Percentiles rank a stretch among this genome's conserved stretches.
phyloP scores from a whole-genome alignment of 2,797 vertebrate species.

The Gambelia wislizenii region DNA sequence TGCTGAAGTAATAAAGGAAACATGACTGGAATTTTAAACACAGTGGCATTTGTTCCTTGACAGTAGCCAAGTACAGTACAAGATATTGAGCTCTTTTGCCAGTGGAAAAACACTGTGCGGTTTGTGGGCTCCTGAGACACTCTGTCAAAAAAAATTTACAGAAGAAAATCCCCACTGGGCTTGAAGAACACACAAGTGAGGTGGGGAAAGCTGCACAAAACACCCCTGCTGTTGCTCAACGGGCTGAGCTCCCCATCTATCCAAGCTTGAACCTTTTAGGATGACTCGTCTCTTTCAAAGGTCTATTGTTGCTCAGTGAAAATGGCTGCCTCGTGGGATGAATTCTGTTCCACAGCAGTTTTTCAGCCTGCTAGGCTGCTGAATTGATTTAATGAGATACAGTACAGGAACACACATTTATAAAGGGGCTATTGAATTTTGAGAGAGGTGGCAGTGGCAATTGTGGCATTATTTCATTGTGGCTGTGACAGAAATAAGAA shows the following conservation, averaged over 20 bases:
- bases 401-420: constrained; percentile 24
- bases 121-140: background rate
- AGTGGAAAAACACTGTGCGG: constrained; percentile 3
- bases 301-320: constrained; percentile 36
- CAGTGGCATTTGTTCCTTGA: constrained; percentile 38
- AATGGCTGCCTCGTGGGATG: background rate
- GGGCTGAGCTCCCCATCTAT: constrained; percentile 13
- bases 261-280: constrained; percentile 34
- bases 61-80: background rate
- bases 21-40: constrained; percentile 62
- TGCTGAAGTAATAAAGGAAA: too few relatives aligned
- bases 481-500: constrained; percentile 16
- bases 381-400: constrained; percentile 52
- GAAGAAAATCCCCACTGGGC: background rate
- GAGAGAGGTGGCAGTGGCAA: background rate
- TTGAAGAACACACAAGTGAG: constrained; percentile 5
- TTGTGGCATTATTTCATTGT: background rate
- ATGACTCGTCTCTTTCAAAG: constrained; percentile 50
- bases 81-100: constrained; percentile 31
- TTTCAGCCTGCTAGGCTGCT: constrained; percentile 19
- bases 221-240: constrained; percentile 18
- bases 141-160: constrained; percentile 12
- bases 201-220: constrained; percentile 32
- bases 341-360: constrained; percentile 42
- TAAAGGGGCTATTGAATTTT: constrained; percentile 14